Evolutionary conservation across 1,140 invertebrate genomes (phyloP).

Genomic region (Drosophila willistoni): DNA sequence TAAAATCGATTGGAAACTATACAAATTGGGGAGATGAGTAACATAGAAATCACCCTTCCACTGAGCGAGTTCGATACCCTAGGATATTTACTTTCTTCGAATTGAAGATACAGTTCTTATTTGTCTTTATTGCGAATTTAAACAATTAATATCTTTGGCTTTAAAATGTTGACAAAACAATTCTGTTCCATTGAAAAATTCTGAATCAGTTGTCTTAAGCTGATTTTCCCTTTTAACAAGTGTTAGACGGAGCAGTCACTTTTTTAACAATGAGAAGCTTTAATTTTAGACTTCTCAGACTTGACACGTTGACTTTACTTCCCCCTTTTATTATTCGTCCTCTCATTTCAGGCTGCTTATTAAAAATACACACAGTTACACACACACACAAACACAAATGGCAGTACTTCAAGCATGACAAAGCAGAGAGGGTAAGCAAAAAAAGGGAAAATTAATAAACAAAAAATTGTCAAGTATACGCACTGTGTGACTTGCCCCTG

Average conservation of each 20-base stretch:
- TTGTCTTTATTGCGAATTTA: too few relatives aligned
- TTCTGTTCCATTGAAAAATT: background rate
- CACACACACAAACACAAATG: slow-evolving; percentile 11
- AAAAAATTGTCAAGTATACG: slow-evolving; percentile 52
- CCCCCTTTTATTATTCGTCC: background rate
- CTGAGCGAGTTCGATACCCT: too few relatives aligned
- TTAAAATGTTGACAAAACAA: too few relatives aligned
- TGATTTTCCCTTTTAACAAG: background rate
- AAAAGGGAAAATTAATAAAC: slow-evolving; percentile 38
- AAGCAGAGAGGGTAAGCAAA: background rate
- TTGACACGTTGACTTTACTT: slow-evolving; percentile 36
- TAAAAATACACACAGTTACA: slow-evolving; percentile 41
- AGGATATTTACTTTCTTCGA: too few relatives aligned
- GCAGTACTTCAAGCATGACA: slow-evolving; percentile 45
- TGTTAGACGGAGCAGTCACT: background rate
- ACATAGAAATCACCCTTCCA: too few relatives aligned
- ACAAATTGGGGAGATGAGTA: too few relatives aligned
- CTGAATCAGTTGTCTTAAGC: background rate
- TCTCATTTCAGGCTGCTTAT: slow-evolving; percentile 43
- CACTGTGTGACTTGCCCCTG: slow-evolving; percentile 33
- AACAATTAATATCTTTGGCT: too few relatives aligned
- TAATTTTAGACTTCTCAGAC: slow-evolving; percentile 8
- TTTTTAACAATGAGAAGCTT: slow-evolving; percentile 2
- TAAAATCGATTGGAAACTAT: too few relatives aligned
- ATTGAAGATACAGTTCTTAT: too few relatives aligned